Conservation (phyloP, 92 coral and sea anemone genomes). For the Palythoa caribaeorum region DNA sequence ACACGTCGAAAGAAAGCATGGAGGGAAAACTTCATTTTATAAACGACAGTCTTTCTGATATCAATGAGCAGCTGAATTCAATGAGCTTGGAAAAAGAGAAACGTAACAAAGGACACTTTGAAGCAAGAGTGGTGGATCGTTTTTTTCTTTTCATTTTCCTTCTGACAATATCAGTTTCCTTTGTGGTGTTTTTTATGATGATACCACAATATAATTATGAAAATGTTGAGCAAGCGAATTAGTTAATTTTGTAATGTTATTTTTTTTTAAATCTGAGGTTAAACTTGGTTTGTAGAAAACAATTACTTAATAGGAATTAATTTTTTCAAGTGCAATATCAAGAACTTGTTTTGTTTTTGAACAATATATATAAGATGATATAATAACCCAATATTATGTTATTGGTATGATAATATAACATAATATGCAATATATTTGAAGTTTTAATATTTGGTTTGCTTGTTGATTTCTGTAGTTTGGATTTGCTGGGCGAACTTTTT, state of each 20-base stretch:
- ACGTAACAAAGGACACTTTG: conserved; percentile 85
- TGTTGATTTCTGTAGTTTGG: too few species aligned
- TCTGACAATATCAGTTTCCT: conserved; percentile 68
- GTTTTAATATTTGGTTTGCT: too few species aligned
- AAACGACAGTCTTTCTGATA: conserved; percentile 63
- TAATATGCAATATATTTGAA: too few species aligned
- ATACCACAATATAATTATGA: conserved; percentile 69
- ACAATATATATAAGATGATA: too few species aligned
- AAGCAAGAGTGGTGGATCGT: conserved; percentile 87
- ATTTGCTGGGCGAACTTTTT: too few species aligned
- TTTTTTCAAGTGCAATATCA: too few species aligned
- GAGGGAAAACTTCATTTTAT: conserved; percentile 73
- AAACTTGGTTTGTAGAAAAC: too few species aligned
- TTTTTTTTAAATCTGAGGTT: too few species aligned
- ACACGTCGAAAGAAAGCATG: conserved; percentile 37
- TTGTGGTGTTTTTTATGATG: conserved; percentile 76
- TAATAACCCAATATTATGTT: too few species aligned
- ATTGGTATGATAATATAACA: too few species aligned
- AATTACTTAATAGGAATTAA: too few species aligned
- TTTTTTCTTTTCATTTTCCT: conserved; percentile 74
- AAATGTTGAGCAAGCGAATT: background rate
- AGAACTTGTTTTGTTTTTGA: too few species aligned
- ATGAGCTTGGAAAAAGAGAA: conserved; percentile 57
- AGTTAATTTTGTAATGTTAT: background rate
- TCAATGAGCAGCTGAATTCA: conserved; percentile 47